Evolutionary conservation across 92 coral and sea anemone genomes (phyloP), one percentile per base, ranked within the genome.

Genomic region (Pocillopora grandis): DNA sequence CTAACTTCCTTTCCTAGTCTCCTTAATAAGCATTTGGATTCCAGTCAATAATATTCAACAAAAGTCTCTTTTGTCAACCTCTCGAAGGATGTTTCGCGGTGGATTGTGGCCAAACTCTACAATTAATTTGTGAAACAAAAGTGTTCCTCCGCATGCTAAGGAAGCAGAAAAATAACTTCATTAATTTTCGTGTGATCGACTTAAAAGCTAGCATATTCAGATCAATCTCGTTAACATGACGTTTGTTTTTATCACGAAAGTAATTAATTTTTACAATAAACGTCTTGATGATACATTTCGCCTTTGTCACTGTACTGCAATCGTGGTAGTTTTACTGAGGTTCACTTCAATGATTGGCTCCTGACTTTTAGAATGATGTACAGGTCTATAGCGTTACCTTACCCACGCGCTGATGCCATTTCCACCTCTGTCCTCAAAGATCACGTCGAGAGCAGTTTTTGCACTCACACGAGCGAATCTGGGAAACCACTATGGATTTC

Each of bases 381-480:
- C 52, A 42, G 52, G 52, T 42, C 52, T 42, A 7, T 42, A 42
- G 8, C 52, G 52, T 3, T 42, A 42, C 8, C 52, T 42, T 42
- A 42, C 52, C 52, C 52, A 42, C 52, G 52, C 52, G 52, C 52
- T 42, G 8, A 42, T 42, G 52, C 52, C 52, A 42, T 42, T 42
- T 42, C 52, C 52, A 7, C 8, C 65, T 13, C 19, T 14, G 66
- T 63, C 64, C 79, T 83, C 58, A 83, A 35, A 83, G 86, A 83
- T 74, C 80, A 49, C 72, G 80, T 11, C 73, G 88, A 20, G 88
- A 84, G 65, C 88, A 84, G 62, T 84, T 84, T 58, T 66, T 76
- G 70, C 88, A 84, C 62, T 76, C 88, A 77, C 88, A 84, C 18
- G 88, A 84, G 10, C 88, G 88, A 68, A 84, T 84, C 31, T 84